Base-by-base conservation (phyloP, 1,140 invertebrate species). In the Dendroctonus ponderosae region DNA sequence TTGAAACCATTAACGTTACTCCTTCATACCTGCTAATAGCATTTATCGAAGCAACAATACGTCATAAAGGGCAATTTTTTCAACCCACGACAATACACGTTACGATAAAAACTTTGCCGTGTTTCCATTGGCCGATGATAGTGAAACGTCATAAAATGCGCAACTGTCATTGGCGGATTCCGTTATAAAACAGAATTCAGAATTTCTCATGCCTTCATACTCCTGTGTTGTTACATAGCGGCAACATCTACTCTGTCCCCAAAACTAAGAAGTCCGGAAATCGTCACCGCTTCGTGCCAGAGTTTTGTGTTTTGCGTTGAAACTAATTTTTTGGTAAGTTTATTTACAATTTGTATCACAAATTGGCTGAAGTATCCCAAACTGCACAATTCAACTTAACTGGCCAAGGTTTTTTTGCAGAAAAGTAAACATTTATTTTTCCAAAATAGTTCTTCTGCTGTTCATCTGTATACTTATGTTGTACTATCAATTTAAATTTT, bases 141-240 rank as follows among this genome's bases (percentile, higher is more conserved):
- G 44, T 46, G 44, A 46, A 14, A 52, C 50, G 50, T 52, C 50
- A 52, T 26, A 26, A 9, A 52, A 52, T 11, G 44, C 50, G n/a
- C 15, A 15, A 12, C 12, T 15, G 12, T 52, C 12, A 52, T 52
- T 52, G 50, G 50, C 50, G 12, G 50, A n/a, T 52, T 26, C 15
- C n/a, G 50, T 14, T 52, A 52, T 52, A 52, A 52, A 52, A 52
- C 50, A 37, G 50, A 52, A 52, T 14, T 26, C n/a, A 26, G 50
- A 52, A 26, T 52, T 52, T 52, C 12, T 15, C 38, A 52, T 14
- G 50, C 38, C 50, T 52, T 9, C 38, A 52, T 26, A 52, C 50
- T 52, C n/a, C 15, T 52, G 50, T 52, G 50, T 26, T 26, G 50
- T 14, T 14, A 52, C n/a, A 26, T 11, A 52, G 37, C 26, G 37